Evolutionary conservation across 2,113 vertebrate genomes (phyloP).

Genomic region (Corythornis cristatus): DNA sequence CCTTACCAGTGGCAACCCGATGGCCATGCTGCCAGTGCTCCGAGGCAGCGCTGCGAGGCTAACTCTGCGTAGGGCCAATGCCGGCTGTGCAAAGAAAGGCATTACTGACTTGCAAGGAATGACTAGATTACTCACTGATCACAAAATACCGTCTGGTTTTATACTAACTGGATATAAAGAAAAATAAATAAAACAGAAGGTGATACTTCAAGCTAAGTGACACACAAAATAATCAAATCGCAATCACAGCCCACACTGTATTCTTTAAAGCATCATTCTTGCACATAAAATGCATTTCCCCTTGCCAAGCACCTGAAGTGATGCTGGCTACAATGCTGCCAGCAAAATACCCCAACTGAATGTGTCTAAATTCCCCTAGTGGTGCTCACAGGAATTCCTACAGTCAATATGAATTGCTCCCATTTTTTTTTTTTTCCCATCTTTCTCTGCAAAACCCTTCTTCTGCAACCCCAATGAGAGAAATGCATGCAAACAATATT

Average conservation of each 20-base stretch:
- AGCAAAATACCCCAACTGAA: not conserved
- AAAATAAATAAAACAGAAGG: not conserved
- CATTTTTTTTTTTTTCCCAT: not conserved
- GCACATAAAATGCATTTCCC: not conserved
- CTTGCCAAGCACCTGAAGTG: not conserved
- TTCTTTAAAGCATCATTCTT: not conserved
- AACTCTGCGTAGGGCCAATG: constrained; percentile 81
- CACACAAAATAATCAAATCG: not conserved
- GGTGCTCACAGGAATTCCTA: not conserved
- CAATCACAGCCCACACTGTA: not conserved
- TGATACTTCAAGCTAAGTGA: not conserved
- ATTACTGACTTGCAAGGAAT: constrained; percentile 23
- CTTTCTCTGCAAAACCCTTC: not conserved
- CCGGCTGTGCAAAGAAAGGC: constrained; percentile 70
- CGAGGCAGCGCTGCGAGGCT: constrained; percentile 87
- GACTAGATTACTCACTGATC: not conserved
- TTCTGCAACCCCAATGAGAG: not conserved
- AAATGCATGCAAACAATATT: fast-evolving
- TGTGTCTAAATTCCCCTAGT: not conserved
- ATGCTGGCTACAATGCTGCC: not conserved
- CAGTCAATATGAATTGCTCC: not conserved
- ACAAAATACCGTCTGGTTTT: not conserved
- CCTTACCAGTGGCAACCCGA: constrained; percentile 69
- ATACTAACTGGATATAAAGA: not conserved
- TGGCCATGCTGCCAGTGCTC: constrained; percentile 69